These are phyloP conservation scores for Rhabdomys pumilio DNA, from an alignment of 2,797 vertebrate genomes.

Conservation along the genomic window DNA sequence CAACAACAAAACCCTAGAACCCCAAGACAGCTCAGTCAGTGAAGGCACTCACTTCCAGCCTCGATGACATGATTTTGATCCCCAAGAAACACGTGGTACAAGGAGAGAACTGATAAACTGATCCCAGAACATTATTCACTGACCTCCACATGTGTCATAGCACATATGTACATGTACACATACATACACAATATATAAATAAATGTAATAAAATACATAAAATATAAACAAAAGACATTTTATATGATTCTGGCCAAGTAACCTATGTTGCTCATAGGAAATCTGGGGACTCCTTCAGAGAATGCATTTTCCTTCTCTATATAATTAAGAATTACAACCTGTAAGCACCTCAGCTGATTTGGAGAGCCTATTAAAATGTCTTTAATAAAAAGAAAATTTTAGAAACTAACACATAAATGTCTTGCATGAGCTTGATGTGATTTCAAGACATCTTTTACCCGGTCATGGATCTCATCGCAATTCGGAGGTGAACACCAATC, in stretches of 20 bases:
- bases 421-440: conserved; percentile 91
- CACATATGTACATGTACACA: fast-evolving
- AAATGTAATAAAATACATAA: not conserved
- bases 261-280: not conserved
- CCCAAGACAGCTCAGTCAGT: not conserved
- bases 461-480: conserved; percentile 95
- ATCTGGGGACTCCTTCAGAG: not conserved
- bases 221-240: not conserved
- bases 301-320: not conserved
- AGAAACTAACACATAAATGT: conserved; percentile 84
- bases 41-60: not conserved
- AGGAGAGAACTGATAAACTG: not conserved
- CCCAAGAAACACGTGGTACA: not conserved
- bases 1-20: not conserved
- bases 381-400: conserved; percentile 63
- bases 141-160: not conserved
- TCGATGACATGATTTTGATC: not conserved
- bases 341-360: conserved; percentile 55
- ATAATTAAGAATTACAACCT: conserved; percentile 31
- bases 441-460: conserved; percentile 95
- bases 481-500: conserved; percentile 91
- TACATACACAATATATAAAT: not conserved
- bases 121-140: not conserved
- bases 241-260: conserved; percentile 26
- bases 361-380: not conserved